A percentile compares a stretch with the other conserved stretches of the same genome.
phyloP scores from a whole-genome alignment of 2,888 invertebrate genomes.

The Polyommatus iphigenia region DNA sequence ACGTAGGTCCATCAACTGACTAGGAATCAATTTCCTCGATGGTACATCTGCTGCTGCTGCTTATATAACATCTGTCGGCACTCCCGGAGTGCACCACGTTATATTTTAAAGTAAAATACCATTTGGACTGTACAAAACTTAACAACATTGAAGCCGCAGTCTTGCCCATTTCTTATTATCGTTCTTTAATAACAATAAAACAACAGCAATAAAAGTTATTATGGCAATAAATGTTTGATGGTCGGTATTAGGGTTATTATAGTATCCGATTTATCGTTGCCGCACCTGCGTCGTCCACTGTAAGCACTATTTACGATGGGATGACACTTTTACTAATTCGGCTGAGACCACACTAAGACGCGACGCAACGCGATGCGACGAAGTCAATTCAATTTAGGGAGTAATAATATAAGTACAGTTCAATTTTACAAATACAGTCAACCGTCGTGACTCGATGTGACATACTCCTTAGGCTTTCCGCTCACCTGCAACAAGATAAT shows the following conservation, averaged over 20 bases:
- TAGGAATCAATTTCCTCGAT: too few species aligned
- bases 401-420: too few species aligned
- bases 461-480: too few species aligned
- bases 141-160: not conserved
- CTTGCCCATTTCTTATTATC: not conserved
- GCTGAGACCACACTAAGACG: not conserved
- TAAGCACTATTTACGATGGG: not conserved
- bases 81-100: too few species aligned
- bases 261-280: not conserved
- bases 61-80: too few species aligned
- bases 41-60: too few species aligned
- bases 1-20: too few species aligned
- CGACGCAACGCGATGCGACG: too few species aligned
- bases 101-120: not conserved
- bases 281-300: not conserved
- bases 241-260: not conserved
- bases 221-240: not conserved
- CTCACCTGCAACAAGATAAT: too few species aligned
- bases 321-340: not conserved
- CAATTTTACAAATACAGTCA: too few species aligned
- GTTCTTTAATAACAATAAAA: constrained; percentile 3
- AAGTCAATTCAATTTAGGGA: too few species aligned
- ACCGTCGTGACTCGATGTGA: too few species aligned
- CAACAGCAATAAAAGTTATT: constrained; percentile 2
- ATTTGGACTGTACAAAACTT: not conserved